Conservation (phyloP, 2,797 vertebrate species). For the Coregonus suidteri region DNA sequence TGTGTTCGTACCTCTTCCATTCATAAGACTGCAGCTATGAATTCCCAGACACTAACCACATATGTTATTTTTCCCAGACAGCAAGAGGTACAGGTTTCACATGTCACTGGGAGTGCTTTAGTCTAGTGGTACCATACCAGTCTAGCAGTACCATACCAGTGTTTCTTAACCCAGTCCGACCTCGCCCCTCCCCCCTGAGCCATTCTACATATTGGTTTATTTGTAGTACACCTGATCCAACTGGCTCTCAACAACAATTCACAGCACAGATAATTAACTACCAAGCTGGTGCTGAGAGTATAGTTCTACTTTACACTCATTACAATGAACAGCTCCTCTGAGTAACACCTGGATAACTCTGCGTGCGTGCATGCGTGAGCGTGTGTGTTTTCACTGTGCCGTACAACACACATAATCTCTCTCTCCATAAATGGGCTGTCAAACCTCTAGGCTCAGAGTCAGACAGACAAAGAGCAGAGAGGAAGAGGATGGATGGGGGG, state of each 20-base stretch:
- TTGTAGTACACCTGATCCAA: neutral
- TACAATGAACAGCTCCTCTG: neutral
- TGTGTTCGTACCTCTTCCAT: neutral
- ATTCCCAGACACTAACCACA: neutral
- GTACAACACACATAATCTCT: slow-evolving; percentile 39
- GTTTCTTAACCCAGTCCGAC: too few relatives aligned
- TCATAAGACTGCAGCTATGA: neutral
- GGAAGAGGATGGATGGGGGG: neutral
- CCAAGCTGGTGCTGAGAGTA: neutral
- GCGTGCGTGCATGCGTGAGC: neutral
- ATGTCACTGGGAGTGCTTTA: too few relatives aligned
- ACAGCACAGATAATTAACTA: neutral
- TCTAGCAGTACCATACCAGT: too few relatives aligned
- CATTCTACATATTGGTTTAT: neutral
- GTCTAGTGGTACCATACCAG: too few relatives aligned
- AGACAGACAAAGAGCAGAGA: slow-evolving; percentile 17
- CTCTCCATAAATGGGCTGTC: slow-evolving; percentile 44
- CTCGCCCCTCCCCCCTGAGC: too few relatives aligned
- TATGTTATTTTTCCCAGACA: too few relatives aligned
- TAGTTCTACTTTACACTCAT: neutral
- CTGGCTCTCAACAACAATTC: neutral
- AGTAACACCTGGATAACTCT: neutral
- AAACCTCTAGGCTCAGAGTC: slow-evolving; percentile 35
- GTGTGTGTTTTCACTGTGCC: neutral
- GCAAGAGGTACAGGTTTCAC: too few relatives aligned